Base-by-base conservation (phyloP, 1,140 invertebrate genomes). In the Drosophila kikkawai region DNA sequence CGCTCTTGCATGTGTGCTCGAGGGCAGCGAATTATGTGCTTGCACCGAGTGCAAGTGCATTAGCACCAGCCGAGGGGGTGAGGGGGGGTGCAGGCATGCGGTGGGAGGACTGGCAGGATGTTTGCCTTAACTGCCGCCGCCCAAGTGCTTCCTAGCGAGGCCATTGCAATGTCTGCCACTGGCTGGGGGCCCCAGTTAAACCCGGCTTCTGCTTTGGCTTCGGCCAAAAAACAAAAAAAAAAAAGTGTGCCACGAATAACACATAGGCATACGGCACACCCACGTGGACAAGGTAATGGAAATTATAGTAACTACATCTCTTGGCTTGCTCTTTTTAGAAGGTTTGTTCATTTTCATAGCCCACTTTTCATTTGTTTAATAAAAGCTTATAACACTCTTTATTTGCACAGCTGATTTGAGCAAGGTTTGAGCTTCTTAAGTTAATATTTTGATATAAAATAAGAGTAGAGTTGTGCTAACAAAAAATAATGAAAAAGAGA, bases 21-120 rank as follows among this genome's bases (percentile, higher is more conserved):
- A 83, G 73, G 80, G 80, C 83, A 87, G 80, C 84, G 78, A 88
- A 88, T 88, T 88, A 88, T 88, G 85, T 88, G 84, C 84, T 88
- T 88, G 77, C 74, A 79, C 59, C 75, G 84, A 88, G 84, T 88
- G 85, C 84, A 84, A 88, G 84, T 88, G 85, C 84, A 88, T 88
- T 88, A 88, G 84, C 85, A 88, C 84, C 83, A 76, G 61, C 58
- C 47, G 42, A 45, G 58, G 15, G 56, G 37, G 36, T 53, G 65
- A 57, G 56, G 55, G 57, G 56, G 48, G 50, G 44, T 34, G 45
- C 6, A 34, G 44, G 66, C 41, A 51, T 51, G 51, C 17, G 34
- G 48, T 61, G 42, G 48, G 50, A 47, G 26, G 51, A 51, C n/a
- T 50, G 42, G 79, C 75, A 85, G 81, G 82, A 85, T 84, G 81